Evolutionary conservation across 2,888 invertebrate genomes (phyloP).

Genomic region (Diachrysia chrysitis): DNA sequence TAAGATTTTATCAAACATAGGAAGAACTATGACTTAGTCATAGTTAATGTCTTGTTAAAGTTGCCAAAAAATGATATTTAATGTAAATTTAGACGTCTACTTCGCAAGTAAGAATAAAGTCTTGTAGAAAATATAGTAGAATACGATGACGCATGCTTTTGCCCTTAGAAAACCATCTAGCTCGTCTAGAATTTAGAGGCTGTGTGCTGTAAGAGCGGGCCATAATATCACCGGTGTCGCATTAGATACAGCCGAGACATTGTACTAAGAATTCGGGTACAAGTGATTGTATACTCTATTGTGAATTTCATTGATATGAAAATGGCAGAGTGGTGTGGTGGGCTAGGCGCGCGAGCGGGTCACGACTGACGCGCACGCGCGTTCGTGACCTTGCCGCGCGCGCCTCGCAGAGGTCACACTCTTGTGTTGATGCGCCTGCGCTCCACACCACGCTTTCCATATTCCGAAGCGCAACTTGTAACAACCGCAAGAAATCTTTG

Average conservation of each 20-base stretch:
- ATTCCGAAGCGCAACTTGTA: slow-evolving; percentile 59
- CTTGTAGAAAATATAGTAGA: neutral
- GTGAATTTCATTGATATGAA: slow-evolving; percentile 73
- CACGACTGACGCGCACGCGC: slow-evolving; percentile 88
- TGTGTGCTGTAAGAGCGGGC: slow-evolving; percentile 65
- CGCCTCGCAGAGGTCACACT: slow-evolving; percentile 86
- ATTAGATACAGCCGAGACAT: slow-evolving; percentile 75
- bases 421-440: slow-evolving; percentile 82
- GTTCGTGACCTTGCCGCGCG: slow-evolving; percentile 89
- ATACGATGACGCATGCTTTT: slow-evolving; percentile 35
- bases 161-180: slow-evolving; percentile 51
- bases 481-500: slow-evolving; percentile 28
- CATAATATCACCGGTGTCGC: slow-evolving; percentile 64
- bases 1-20: slow-evolving; percentile 20
- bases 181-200: slow-evolving; percentile 69
- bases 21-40: slow-evolving; percentile 3
- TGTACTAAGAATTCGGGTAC: slow-evolving; percentile 64
- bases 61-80: neutral
- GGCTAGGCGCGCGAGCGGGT: slow-evolving; percentile 85
- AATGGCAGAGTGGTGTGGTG: slow-evolving; percentile 68
- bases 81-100: neutral
- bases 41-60: neutral
- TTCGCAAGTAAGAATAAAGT: neutral
- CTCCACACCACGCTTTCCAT: slow-evolving; percentile 74
- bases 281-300: slow-evolving; percentile 81